phyloP scores from a whole-genome alignment of 2,797 vertebrate genomes.

The Pelodytes ibericus region DNA sequence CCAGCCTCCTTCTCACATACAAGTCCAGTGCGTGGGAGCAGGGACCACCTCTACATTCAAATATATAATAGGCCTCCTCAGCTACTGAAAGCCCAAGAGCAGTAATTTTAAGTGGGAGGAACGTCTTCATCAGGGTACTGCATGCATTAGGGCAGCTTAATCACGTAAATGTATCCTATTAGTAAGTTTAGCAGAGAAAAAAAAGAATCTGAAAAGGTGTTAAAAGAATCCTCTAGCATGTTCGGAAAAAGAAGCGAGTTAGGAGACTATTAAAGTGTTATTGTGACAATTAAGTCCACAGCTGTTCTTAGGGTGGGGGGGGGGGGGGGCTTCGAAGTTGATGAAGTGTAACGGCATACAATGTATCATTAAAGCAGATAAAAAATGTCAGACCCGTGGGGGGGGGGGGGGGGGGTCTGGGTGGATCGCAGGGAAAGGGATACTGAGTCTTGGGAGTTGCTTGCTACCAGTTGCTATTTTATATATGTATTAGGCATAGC shows the following conservation, averaged over 20 bases:
- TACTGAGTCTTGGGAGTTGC: too few relatives aligned
- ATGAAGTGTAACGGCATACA: conserved; percentile 61
- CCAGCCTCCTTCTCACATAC: conserved; percentile 43
- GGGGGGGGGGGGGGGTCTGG: too few relatives aligned
- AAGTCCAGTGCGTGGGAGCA: conserved; percentile 56
- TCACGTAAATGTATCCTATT: conserved; percentile 70
- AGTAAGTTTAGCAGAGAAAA: conserved; percentile 66
- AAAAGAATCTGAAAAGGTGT: conserved; percentile 66
- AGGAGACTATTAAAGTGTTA: conserved; percentile 84
- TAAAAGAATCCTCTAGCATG: conserved; percentile 71
- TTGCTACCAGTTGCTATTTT: too few relatives aligned
- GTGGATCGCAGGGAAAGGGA: too few relatives aligned
- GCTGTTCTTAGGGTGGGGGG: conserved; percentile 74
- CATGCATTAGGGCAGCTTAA: conserved; percentile 66
- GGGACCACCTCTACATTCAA: conserved; percentile 57
- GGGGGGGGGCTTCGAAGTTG: conserved; percentile 62
- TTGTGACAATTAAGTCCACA: conserved; percentile 84
- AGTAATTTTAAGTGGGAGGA: conserved; percentile 61
- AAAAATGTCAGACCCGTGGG: too few relatives aligned
- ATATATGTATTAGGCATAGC: too few relatives aligned
- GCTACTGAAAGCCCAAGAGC: conserved; percentile 54
- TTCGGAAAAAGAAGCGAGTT: conserved; percentile 76
- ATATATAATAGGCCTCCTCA: conserved; percentile 59
- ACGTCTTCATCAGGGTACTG: conserved; percentile 60
- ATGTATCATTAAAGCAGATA: too few relatives aligned